Conservation (phyloP, 2,113 vertebrate genomes). For the Pelodiscus sinensis region DNA sequence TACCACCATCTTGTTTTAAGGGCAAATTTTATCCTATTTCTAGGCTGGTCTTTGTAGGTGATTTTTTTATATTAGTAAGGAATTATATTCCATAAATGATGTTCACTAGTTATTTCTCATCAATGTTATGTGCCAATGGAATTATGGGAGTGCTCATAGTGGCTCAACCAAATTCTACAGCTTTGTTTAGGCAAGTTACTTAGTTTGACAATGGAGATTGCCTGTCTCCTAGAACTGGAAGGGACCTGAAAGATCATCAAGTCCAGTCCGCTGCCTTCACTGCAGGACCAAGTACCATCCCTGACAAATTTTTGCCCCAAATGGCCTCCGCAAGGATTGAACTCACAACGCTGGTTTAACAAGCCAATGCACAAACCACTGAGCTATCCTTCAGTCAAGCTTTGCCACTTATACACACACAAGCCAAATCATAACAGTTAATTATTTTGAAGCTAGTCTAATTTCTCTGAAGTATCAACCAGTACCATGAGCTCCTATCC, state of each 20-base stretch:
- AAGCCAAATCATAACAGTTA: conserved; percentile 52
- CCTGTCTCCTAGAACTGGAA: no score
- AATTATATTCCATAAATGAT: not conserved
- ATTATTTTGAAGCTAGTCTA: conserved; percentile 10
- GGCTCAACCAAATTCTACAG: not conserved
- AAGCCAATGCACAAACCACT: no score
- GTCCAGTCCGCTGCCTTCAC: no score
- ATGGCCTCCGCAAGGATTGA: no score
- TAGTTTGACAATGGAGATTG: not conserved
- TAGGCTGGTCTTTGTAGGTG: not conserved
- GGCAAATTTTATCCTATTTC: no score
- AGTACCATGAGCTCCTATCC: not conserved
- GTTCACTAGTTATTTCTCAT: not conserved
- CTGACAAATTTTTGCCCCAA: no score
- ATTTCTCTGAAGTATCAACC: conserved; percentile 28
- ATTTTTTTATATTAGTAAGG: not conserved
- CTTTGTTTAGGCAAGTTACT: not conserved
- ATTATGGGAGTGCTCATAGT: no score
- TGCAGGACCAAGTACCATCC: no score
- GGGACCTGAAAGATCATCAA: no score
- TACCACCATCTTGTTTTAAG: conserved; percentile 14
- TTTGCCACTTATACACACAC: not conserved
- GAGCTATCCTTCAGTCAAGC: no score
- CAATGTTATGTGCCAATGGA: not conserved
- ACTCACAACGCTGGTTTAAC: no score